Conservation (phyloP, 2,113 vertebrate species). For the Cairina moschata region DNA sequence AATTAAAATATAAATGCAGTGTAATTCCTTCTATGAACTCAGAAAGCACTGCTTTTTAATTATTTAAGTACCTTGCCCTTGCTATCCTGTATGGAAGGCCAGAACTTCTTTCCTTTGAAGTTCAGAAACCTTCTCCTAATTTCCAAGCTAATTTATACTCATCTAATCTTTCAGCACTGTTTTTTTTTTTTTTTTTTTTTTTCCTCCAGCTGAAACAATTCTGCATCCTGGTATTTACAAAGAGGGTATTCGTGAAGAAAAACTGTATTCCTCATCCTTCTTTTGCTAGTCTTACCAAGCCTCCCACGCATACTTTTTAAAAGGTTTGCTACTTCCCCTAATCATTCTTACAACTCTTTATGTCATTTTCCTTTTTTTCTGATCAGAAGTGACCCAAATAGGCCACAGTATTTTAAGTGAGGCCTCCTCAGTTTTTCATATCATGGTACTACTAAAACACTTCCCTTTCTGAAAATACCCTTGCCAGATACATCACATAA, state of each 20-base stretch:
- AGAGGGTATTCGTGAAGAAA: neutral
- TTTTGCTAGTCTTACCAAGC: neutral
- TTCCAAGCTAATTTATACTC: conserved; percentile 50
- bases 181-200: neutral
- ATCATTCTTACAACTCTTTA: neutral
- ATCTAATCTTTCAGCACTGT: conserved; percentile 29
- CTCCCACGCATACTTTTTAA: neutral
- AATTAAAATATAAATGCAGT: conserved; percentile 68
- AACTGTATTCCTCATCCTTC: neutral
- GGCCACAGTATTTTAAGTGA: neutral
- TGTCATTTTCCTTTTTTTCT: neutral
- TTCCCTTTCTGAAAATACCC: conserved; percentile 38
- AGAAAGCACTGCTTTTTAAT: conserved; percentile 55
- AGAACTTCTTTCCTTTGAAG: conserved; percentile 56
- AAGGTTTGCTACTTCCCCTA: conserved; percentile 13
- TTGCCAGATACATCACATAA: conserved; percentile 3
- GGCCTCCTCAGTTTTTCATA: neutral
- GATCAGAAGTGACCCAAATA: conserved; percentile 21
- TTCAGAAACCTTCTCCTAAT: conserved; percentile 38
- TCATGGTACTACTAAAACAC: neutral
- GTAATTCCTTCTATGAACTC: conserved; percentile 57
- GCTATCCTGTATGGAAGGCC: conserved; percentile 30
- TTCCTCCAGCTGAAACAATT: neutral
- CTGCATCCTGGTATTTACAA: neutral
- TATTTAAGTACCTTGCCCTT: conserved; percentile 59